A percentile compares a stretch with the other conserved stretches of the same genome.
Evolutionary conservation across 2,797 vertebrate genomes (phyloP).

Genomic region (Enoplosus armatus): DNA sequence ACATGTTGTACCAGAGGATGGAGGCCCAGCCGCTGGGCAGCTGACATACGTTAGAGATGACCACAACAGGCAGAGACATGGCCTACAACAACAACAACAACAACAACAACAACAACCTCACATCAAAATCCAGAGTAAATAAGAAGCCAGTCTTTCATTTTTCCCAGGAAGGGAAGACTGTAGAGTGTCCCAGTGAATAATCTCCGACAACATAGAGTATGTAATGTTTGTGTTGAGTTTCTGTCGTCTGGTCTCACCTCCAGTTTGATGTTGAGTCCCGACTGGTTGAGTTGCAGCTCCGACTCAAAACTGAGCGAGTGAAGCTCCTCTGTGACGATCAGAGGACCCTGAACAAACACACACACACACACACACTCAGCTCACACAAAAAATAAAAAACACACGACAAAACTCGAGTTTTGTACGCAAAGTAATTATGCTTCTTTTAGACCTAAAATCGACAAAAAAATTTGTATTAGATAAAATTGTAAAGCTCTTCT

Average conservation of each 20-base stretch:
- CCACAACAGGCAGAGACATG: constrained; percentile 92
- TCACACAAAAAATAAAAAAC: background rate
- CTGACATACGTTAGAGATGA: constrained; percentile 98
- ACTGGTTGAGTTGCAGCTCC: constrained; percentile 91
- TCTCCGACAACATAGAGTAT: background rate
- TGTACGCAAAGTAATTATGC: too few relatives aligned
- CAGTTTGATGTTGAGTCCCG: constrained; percentile 89
- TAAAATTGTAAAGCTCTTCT: too few relatives aligned
- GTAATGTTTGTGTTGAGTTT: background rate
- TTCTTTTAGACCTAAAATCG: too few relatives aligned
- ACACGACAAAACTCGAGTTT: background rate
- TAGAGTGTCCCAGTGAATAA: too few relatives aligned
- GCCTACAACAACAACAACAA: constrained; percentile 81
- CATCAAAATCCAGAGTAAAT: too few relatives aligned
- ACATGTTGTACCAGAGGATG: constrained; percentile 99
- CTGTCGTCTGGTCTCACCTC: constrained; percentile 86
- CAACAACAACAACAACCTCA: background rate
- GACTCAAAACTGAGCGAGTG: constrained; percentile 79
- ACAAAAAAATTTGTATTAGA: too few relatives aligned
- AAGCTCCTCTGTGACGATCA: constrained; percentile 79
- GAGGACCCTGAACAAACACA: constrained; percentile 67
- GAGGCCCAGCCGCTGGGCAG: constrained; percentile 98
- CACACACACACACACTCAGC: constrained; percentile 9
- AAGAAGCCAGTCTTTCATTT: too few relatives aligned
- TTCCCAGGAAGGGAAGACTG: too few relatives aligned